Base-by-base conservation (phyloP, 2,113 vertebrate genomes). In the Cheilinus undulatus region DNA sequence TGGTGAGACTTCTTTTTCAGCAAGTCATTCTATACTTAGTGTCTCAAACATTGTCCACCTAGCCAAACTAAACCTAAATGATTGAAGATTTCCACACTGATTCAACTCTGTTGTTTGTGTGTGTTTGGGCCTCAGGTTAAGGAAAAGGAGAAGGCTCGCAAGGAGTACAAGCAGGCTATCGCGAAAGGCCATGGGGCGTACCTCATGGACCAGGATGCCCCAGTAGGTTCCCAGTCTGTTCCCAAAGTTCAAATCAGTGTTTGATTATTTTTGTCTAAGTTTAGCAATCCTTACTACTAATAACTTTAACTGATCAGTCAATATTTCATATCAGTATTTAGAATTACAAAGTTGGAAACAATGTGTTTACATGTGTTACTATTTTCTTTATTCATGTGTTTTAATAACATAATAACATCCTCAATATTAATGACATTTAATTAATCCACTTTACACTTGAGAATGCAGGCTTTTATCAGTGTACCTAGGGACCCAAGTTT, bases 181-280 rank as follows among this genome's bases (percentile, higher is more conserved):
- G 88, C 85, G 50, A 85, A 84, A 62, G 95, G 96, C 9, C 93
- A 96, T 3, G 96, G 96, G 13, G 95, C 96, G 4, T 96, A 97
- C 70, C 86, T 97, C 26, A 95, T 96, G 96, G 95, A 97, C 85
- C 96, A 97, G 87, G 95, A 96, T 19, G 88, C 92, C 8, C 93
- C 92, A 0, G 96, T 97, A 93, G 0, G 78, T 74, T 20, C 19
- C 1, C 6, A 19, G 2, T 57, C 15, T 13, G 9, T 38, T 49
- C 24, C 3, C 30, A 15, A 4, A 2, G n/a, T n/a, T n/a, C n/a
- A n/a, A n/a, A n/a, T n/a, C n/a, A n/a, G n/a, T n/a, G n/a, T n/a
- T n/a, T n/a, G n/a, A n/a, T n/a, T n/a, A n/a, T n/a, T n/a, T n/a
- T n/a, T n/a, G n/a, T n/a, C n/a, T n/a, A n/a, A n/a, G n/a, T n/a